These are phyloP conservation scores for Drosophila monieri DNA, from an alignment of 2,888 invertebrate genomes.

Conservation along the genomic window DNA sequence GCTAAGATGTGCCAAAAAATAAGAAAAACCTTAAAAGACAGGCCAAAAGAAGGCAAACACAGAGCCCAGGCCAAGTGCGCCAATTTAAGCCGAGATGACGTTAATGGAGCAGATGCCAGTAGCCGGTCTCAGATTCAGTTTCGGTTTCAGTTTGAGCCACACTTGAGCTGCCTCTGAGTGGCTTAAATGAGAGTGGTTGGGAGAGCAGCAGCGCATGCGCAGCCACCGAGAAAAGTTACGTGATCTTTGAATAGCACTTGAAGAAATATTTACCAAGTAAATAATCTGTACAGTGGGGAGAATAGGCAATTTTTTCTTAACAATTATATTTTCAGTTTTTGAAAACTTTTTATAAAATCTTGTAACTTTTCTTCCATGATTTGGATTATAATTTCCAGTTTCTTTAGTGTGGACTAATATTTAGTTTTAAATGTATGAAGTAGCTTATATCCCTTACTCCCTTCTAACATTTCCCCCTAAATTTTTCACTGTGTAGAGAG, in stretches of 20 bases:
- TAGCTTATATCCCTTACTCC: too few species aligned
- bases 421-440: too few species aligned
- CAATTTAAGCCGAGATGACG: conserved; percentile 48
- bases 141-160: conserved; percentile 4
- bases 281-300: not conserved
- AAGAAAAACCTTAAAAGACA: conserved; percentile 15
- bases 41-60: conserved; percentile 20
- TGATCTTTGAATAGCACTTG: conserved; percentile 40
- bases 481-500: conserved; percentile 21
- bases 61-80: conserved; percentile 53
- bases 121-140: conserved; percentile 31
- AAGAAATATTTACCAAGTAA: not conserved
- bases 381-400: too few species aligned
- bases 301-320: not conserved
- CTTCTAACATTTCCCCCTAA: too few species aligned
- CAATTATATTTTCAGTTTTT: too few species aligned
- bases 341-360: too few species aligned
- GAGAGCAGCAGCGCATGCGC: conserved; percentile 29
- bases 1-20: conserved; percentile 48
- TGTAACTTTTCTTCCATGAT: too few species aligned
- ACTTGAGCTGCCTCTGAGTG: conserved; percentile 6
- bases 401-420: too few species aligned
- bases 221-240: conserved; percentile 54
- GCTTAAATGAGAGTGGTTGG: conserved; percentile 9
- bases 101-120: conserved; percentile 60